A percentile compares a stretch with the other conserved stretches of the same genome.
These are phyloP conservation scores for Burhinus bistriatus DNA, from an alignment of 2,113 vertebrate species.

Conservation along the genomic window DNA sequence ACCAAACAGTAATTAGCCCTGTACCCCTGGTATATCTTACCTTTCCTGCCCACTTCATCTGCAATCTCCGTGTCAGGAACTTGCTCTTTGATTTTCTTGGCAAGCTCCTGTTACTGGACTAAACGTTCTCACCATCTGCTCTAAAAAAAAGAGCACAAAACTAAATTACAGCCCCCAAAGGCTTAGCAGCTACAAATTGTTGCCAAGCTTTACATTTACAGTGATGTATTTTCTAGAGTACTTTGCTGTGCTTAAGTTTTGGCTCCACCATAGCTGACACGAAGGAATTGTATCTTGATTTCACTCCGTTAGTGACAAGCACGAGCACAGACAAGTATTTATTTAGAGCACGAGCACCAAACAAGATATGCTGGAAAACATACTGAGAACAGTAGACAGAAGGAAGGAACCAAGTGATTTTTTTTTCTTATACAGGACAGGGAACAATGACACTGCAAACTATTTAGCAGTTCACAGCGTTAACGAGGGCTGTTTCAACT, in stretches of 20 bases:
- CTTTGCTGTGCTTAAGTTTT: background rate
- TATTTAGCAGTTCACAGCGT: background rate
- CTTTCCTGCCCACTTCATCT: background rate
- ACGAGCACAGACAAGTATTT: background rate
- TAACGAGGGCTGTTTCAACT: background rate
- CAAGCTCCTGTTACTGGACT: slow-evolving; percentile 22
- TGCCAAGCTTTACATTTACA: background rate
- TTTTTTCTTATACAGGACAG: background rate
- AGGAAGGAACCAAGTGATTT: background rate
- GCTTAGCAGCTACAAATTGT: background rate
- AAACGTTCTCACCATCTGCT: slow-evolving; percentile 55
- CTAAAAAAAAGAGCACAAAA: background rate
- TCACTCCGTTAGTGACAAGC: background rate
- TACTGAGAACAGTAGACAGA: background rate
- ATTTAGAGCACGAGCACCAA: background rate
- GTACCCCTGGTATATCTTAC: background rate
- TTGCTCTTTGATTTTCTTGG: background rate
- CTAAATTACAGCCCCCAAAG: background rate
- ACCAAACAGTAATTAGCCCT: background rate
- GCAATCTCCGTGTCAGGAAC: slow-evolving; percentile 34
- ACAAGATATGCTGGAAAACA: background rate
- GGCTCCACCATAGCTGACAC: background rate
- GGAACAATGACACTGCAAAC: background rate
- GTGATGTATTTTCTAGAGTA: background rate
- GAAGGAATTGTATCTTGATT: background rate